Percentiles rank a stretch among this genome's conserved stretches.
Conservation (phyloP, 2,888 invertebrate species). For the Galerucella nymphaeae region DNA sequence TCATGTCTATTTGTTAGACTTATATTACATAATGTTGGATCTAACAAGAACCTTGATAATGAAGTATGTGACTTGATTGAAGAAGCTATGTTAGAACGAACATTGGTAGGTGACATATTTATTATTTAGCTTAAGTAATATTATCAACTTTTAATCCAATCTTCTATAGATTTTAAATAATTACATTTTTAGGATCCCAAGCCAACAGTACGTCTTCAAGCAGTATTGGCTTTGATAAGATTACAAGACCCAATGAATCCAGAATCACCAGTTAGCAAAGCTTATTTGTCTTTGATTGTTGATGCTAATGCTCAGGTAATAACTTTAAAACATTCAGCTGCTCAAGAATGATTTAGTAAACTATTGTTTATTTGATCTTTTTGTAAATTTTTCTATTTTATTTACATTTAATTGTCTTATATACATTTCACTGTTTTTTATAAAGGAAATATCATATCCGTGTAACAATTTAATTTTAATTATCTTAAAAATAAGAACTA, state of each 20-base stretch:
- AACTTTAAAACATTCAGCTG: not conserved
- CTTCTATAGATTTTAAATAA: not conserved
- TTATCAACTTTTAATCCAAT: not conserved
- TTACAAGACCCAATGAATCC: conserved; percentile 83
- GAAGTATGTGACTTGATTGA: conserved; percentile 53
- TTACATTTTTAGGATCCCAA: conserved; percentile 73
- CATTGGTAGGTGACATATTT: conserved; percentile 45
- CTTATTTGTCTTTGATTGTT: conserved; percentile 79
- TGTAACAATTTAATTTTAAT: not conserved
- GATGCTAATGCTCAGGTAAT: conserved; percentile 75
- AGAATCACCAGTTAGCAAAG: conserved; percentile 80
- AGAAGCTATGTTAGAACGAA: conserved; percentile 52
- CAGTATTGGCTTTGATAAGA: conserved; percentile 80
- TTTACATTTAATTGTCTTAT: not conserved
- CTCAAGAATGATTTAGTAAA: not conserved
- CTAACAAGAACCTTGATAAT: conserved; percentile 47
- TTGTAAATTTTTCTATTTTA: not conserved
- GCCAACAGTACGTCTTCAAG: conserved; percentile 81
- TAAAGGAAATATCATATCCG: not conserved
- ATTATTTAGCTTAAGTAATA: not conserved
- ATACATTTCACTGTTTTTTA: not conserved
- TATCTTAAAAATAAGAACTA: not conserved
- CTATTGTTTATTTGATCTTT: no score
- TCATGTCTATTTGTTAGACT: conserved; percentile 50
- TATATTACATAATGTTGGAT: conserved; percentile 48